Evolutionary conservation across 2,888 invertebrate species (phyloP).

Genomic region (Campopleginae sp.): DNA sequence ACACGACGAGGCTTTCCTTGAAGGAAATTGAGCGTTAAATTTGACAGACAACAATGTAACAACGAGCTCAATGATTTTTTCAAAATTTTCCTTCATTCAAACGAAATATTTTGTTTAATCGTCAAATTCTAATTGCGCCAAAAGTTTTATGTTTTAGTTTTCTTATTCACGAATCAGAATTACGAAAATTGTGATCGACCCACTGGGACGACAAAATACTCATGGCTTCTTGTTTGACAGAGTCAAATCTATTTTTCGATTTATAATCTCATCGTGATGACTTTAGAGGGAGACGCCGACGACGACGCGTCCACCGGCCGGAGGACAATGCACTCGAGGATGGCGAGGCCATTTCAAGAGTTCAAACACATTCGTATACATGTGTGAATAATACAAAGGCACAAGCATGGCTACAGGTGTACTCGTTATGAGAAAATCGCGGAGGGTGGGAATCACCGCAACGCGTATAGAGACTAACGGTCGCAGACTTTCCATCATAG

Average conservation of each 20-base stretch:
- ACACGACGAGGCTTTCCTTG: slow-evolving; percentile 3
- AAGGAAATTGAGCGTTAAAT: slow-evolving; percentile 50
- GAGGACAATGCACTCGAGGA: slow-evolving; percentile 79
- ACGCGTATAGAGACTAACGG: slow-evolving; percentile 45
- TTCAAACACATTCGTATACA: slow-evolving; percentile 16
- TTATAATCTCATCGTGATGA: slow-evolving; percentile 75
- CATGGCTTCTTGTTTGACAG: slow-evolving; percentile 70
- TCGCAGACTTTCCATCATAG: slow-evolving; percentile 72
- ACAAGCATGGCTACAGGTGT: neutral
- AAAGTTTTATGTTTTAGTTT: too few species aligned
- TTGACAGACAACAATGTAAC: neutral
- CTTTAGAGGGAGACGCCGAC: slow-evolving; percentile 4
- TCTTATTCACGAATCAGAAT: neutral
- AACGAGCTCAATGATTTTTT: neutral
- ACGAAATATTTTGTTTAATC: neutral
- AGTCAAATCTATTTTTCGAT: slow-evolving; percentile 76
- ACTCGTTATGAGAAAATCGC: slow-evolving; percentile 33
- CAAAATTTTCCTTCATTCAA: neutral
- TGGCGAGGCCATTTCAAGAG: slow-evolving; percentile 70
- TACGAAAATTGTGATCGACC: slow-evolving; percentile 4
- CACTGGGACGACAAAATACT: slow-evolving; percentile 32
- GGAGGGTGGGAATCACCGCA: slow-evolving; percentile 28
- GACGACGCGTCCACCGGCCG: slow-evolving; percentile 78
- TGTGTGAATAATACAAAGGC: neutral
- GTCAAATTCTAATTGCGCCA: too few species aligned